Conservation (phyloP, 2,797 vertebrate species). For the Syncerus caffer region DNA sequence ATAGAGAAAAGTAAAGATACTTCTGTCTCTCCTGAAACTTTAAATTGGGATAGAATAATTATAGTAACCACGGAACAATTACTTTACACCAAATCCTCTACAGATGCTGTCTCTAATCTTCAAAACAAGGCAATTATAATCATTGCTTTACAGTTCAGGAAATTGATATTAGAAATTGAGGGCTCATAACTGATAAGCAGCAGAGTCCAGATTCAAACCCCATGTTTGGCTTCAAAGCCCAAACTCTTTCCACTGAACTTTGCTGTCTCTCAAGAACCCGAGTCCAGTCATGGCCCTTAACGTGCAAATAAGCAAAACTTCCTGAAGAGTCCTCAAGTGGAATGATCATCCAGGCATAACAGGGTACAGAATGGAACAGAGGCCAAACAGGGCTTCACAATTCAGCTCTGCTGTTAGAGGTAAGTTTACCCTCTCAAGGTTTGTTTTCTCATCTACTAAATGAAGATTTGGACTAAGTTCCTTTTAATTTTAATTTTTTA, state of each 20-base stretch:
- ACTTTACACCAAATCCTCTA: neutral
- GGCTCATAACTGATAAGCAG: neutral
- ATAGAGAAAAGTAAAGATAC: neutral
- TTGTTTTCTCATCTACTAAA: slow-evolving; percentile 5
- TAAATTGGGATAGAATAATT: neutral
- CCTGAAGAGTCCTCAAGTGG: neutral
- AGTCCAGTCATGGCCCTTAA: neutral
- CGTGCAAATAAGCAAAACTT: neutral
- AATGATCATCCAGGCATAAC: neutral
- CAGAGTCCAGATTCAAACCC: neutral
- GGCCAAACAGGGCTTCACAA: neutral
- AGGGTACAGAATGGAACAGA: neutral
- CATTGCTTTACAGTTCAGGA: neutral
- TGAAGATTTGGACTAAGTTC: neutral
- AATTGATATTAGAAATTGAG: neutral
- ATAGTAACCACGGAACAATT: neutral
- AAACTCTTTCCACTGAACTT: neutral
- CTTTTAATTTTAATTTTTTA: neutral
- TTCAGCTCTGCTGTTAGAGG: neutral
- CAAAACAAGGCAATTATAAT: neutral
- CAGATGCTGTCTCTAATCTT: neutral
- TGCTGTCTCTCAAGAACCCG: neutral
- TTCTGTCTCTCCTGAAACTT: neutral
- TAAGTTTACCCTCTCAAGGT: neutral
- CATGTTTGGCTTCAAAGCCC: neutral